Conservation (phyloP, 2,797 vertebrate genomes). For the Takifugu ocellatus region DNA sequence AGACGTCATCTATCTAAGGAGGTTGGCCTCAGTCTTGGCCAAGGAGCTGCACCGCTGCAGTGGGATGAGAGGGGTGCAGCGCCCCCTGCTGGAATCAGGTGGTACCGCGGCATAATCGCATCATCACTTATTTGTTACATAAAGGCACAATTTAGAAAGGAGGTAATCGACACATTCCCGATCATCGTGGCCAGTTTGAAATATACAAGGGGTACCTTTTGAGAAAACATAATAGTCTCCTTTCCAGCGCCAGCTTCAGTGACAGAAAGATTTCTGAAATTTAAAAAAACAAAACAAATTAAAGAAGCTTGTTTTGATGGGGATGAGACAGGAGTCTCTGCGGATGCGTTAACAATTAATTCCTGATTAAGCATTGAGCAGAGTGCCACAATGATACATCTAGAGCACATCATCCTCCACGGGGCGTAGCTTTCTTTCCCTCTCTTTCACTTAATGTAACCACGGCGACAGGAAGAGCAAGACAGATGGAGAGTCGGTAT, state of each 20-base stretch:
- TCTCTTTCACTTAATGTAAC: conserved; percentile 40
- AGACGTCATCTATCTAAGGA: conserved; percentile 26
- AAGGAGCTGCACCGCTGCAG: no score
- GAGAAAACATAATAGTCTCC: not conserved
- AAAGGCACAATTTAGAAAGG: no score
- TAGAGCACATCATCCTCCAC: conserved; percentile 7
- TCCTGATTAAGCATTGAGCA: conserved; percentile 41
- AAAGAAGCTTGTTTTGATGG: conserved; percentile 5
- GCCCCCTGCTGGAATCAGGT: no score
- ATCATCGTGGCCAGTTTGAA: no score
- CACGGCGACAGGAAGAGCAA: conserved; percentile 42
- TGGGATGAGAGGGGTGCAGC: no score
- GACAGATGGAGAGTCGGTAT: conserved; percentile 42
- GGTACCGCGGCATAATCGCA: no score
- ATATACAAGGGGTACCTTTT: not conserved
- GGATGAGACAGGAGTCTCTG: conserved; percentile 1
- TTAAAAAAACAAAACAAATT: no score
- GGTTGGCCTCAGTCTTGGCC: conserved; percentile 21
- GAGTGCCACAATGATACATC: not conserved
- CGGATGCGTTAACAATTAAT: conserved; percentile 35
- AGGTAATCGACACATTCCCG: no score
- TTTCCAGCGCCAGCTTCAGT: no score
- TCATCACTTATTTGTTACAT: no score
- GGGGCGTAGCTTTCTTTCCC: conserved; percentile 20
- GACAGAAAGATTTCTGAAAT: not conserved